phyloP scores from a whole-genome alignment of 2,113 vertebrate species.

The Tachycineta bicolor region DNA sequence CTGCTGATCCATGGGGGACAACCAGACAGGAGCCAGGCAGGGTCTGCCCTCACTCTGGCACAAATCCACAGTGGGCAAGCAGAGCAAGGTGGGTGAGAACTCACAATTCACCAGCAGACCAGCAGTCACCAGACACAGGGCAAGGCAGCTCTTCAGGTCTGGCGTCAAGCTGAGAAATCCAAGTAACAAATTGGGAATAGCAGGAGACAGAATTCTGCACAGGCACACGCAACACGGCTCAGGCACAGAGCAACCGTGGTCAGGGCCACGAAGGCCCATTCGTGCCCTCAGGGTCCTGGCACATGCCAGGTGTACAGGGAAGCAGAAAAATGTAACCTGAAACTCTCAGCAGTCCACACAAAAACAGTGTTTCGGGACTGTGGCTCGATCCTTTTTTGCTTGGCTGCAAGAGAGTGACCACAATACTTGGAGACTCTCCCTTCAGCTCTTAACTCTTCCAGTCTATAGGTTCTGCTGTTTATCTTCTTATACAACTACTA shows the following conservation, averaged over 20 bases:
- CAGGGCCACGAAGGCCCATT: not conserved
- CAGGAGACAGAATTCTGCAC: not conserved
- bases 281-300: not conserved
- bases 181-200: fast-evolving
- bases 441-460: not conserved
- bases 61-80: not conserved
- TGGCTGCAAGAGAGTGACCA: not conserved
- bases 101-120: fast-evolving
- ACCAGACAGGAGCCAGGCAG: not conserved
- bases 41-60: not conserved
- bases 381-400: not conserved
- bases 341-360: not conserved
- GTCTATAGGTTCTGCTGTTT: not conserved
- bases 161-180: not conserved
- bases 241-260: fast-evolving
- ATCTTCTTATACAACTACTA: not conserved
- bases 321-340: not conserved
- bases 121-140: not conserved
- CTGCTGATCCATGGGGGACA: not conserved
- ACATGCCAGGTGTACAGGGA: not conserved
- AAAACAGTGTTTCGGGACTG: not conserved
- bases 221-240: fast-evolving
- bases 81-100: not conserved
- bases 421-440: not conserved
- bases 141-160: not conserved